These are phyloP conservation scores for Reticulitermes speratus DNA, from an alignment of 1,140 invertebrate species.

Conservation along the genomic window DNA sequence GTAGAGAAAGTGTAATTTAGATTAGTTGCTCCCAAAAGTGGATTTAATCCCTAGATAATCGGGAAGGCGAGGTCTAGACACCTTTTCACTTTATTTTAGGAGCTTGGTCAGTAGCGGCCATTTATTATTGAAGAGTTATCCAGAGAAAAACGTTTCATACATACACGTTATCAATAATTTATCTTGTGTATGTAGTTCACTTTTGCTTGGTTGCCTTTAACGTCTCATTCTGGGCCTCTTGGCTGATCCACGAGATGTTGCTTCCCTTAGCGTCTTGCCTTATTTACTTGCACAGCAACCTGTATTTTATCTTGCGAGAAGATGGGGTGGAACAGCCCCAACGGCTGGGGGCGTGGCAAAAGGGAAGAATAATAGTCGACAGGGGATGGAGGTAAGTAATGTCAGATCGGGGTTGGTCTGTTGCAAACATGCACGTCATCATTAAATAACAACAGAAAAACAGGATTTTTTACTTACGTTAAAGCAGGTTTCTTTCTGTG, in stretches of 20 bases:
- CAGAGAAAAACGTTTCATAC: background rate
- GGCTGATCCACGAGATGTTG: slow-evolving; percentile 4
- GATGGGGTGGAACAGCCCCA: background rate
- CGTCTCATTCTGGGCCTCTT: background rate
- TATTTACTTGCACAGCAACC: slow-evolving; percentile 6
- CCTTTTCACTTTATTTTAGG: slow-evolving; percentile 9
- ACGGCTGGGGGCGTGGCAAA: background rate
- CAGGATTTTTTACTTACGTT: background rate
- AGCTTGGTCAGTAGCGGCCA: background rate
- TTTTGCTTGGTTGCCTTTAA: slow-evolving; percentile 12
- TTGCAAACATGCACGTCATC: background rate
- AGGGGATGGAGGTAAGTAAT: background rate
- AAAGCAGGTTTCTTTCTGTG: background rate
- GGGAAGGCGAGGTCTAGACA: background rate
- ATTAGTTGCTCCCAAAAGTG: background rate
- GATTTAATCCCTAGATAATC: background rate
- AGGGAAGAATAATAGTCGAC: slow-evolving; percentile 11
- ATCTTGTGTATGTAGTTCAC: background rate
- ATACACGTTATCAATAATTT: background rate
- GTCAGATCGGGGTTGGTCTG: background rate
- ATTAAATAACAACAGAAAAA: background rate
- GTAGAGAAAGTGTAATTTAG: background rate
- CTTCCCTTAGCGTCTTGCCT: slow-evolving; percentile 7
- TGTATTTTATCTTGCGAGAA: slow-evolving; percentile 13
- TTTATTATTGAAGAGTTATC: background rate